A percentile compares a stretch with the other conserved stretches of the same genome.
Conservation (phyloP, 2,797 vertebrate species). For the Myotis pilosus region DNA sequence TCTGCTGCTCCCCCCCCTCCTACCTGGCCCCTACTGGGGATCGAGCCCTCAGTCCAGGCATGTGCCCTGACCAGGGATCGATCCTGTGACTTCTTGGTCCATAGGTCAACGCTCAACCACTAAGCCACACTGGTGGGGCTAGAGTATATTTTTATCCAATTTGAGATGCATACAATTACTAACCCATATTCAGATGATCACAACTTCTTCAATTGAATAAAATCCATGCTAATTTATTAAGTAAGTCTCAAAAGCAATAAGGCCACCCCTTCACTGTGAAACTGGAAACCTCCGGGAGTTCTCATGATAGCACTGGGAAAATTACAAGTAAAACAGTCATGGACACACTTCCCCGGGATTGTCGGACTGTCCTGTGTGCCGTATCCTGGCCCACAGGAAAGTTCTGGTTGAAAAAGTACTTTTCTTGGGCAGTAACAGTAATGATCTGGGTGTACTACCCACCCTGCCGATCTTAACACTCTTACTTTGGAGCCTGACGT, state of each 20-base stretch:
- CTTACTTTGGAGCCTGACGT: not conserved
- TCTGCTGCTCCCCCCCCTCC: too few relatives aligned
- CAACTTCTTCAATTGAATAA: not conserved
- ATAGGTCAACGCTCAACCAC: too few relatives aligned
- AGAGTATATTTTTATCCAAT: not conserved
- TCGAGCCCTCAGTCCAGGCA: too few relatives aligned
- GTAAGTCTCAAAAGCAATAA: not conserved
- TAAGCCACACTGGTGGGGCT: not conserved
- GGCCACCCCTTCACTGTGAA: not conserved
- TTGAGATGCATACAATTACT: not conserved
- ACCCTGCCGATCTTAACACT: not conserved
- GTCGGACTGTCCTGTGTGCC: not conserved
- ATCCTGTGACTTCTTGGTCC: too few relatives aligned
- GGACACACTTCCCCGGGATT: not conserved
- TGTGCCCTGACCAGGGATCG: too few relatives aligned
- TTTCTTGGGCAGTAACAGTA: not conserved
- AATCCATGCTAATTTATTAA: not conserved
- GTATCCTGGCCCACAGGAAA: not conserved
- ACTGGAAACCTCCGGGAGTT: not conserved
- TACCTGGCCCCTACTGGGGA: too few relatives aligned
- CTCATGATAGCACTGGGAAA: not conserved
- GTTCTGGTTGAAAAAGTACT: not conserved
- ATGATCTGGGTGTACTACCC: not conserved
- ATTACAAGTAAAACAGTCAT: not conserved
- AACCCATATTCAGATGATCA: not conserved